These are phyloP conservation scores for Nezara viridula DNA, from an alignment of 2,888 invertebrate species.

Conservation along the genomic window DNA sequence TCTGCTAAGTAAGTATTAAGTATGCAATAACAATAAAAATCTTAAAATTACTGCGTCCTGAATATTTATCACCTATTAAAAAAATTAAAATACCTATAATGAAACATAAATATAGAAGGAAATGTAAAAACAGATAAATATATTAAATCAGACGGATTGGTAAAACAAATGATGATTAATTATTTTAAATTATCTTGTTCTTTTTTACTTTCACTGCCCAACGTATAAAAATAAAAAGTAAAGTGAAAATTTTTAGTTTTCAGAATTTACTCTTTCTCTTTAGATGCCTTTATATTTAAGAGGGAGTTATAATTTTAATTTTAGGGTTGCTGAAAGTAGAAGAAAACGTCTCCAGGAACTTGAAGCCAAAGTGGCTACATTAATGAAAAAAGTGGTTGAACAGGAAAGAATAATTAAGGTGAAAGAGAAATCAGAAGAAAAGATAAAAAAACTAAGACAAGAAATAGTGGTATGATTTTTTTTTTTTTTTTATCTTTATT, in stretches of 20 bases:
- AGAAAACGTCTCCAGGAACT: constrained; percentile 83
- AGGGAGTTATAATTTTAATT: constrained; percentile 1
- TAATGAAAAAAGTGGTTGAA: constrained; percentile 81
- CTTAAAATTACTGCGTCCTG: no score
- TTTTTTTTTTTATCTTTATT: neutral
- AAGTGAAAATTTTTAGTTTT: no score
- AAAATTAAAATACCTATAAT: no score
- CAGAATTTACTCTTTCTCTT: neutral
- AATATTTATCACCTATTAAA: no score
- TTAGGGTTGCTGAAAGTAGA: constrained; percentile 73
- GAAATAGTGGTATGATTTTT: constrained; percentile 73
- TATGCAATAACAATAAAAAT: no score
- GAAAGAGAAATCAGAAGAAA: constrained; percentile 85
- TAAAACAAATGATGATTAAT: no score
- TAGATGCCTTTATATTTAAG: neutral
- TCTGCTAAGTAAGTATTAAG: constrained; percentile 56
- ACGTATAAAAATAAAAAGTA: no score
- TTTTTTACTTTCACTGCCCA: no score
- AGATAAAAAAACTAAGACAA: constrained; percentile 79
- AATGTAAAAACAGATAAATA: no score
- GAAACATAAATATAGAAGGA: no score
- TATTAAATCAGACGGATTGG: no score
- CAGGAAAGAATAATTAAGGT: constrained; percentile 77
- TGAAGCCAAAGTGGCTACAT: constrained; percentile 80
- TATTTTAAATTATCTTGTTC: no score